A percentile compares a stretch with the other conserved stretches of the same genome.
Conservation (phyloP, 2,113 vertebrate species). For the Neopipo cinnamomea region DNA sequence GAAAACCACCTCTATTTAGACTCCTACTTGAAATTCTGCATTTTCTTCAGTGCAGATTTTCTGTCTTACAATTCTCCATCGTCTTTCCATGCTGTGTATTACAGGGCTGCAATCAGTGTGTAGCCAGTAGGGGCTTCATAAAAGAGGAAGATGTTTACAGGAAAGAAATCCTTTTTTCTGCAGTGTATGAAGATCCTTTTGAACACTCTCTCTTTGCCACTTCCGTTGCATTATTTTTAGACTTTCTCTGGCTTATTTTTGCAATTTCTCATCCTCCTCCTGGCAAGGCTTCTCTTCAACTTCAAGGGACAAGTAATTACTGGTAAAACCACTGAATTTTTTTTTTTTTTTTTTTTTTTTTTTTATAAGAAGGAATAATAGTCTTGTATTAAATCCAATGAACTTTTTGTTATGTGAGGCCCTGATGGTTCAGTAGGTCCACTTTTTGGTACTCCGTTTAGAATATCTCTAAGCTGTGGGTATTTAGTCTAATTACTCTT, state of each 20-base stretch:
- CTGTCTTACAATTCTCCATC: background rate
- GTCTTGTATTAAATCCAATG: background rate
- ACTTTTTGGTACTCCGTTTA: background rate
- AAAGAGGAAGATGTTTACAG: background rate
- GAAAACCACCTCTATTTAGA: background rate
- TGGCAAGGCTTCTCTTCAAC: background rate
- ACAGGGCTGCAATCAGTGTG: background rate
- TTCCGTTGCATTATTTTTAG: background rate
- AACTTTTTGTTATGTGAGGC: background rate
- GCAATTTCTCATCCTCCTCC: background rate
- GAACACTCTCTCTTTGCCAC: background rate
- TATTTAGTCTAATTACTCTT: background rate
- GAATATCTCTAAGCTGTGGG: background rate
- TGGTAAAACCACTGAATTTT: background rate
- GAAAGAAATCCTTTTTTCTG: background rate
- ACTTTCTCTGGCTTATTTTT: background rate
- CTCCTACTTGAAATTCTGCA: background rate
- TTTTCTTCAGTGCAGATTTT: background rate
- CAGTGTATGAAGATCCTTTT: background rate
- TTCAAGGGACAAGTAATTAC: background rate
- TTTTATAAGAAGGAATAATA: background rate
- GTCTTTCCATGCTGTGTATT: background rate
- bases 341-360: background rate
- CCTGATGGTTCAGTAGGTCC: background rate
- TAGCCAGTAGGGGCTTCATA: background rate